Evolutionary conservation across 2,888 invertebrate species (phyloP).

Genomic region (Mylabris sibirica): DNA sequence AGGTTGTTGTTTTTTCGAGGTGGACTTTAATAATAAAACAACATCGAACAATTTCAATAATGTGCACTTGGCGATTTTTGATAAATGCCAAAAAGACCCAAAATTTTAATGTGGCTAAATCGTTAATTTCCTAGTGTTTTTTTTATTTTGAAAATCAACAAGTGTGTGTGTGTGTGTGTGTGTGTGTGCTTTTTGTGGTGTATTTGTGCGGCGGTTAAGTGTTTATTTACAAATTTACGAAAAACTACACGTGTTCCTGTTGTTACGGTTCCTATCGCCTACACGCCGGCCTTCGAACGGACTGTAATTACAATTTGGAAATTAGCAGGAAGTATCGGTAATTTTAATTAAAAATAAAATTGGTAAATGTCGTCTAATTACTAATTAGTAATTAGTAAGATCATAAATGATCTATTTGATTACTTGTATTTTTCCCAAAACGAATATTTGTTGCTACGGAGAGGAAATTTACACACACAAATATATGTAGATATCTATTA

Average conservation of each 20-base stretch:
- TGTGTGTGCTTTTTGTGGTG: not conserved
- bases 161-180: not conserved
- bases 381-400: no score
- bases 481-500: not conserved
- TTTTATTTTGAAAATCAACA: not conserved
- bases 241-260: slow-evolving; percentile 1
- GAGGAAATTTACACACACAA: slow-evolving; percentile 1
- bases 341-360: no score
- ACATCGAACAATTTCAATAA: no score
- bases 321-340: not conserved
- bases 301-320: not conserved
- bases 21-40: no score
- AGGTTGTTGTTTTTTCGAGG: no score
- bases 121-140: no score
- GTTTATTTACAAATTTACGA: not conserved
- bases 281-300: not conserved
- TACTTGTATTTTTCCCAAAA: not conserved
- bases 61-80: no score
- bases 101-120: no score
- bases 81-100: no score
- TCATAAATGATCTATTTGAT: no score
- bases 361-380: no score
- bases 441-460: slow-evolving; percentile 5
- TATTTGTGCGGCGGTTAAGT: not conserved
- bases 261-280: not conserved